Percentiles rank a stretch among this genome's conserved stretches.
Evolutionary conservation across 2,113 vertebrate species (phyloP).

Genomic region (Coptodon bakossiorum): DNA sequence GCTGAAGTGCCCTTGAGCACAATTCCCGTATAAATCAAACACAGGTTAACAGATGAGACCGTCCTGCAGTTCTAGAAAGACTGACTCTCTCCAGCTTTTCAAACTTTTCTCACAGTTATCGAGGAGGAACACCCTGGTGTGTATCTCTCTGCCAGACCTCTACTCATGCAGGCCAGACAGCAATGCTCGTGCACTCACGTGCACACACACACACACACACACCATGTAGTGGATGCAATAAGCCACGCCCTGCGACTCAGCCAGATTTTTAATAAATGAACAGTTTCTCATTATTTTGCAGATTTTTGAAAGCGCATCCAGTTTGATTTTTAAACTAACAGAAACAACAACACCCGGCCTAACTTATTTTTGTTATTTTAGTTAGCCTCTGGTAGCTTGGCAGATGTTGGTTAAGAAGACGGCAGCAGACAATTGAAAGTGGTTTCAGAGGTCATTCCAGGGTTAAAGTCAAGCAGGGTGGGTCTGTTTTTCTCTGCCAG

Average conservation of each 20-base stretch:
- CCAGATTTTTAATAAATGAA: conserved; percentile 3
- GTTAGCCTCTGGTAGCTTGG: not conserved
- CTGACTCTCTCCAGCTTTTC: conserved; percentile 18
- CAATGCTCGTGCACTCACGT: not conserved
- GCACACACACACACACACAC: not conserved
- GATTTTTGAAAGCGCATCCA: not conserved
- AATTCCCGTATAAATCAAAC: conserved; percentile 21
- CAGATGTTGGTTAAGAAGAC: conserved; percentile 39
- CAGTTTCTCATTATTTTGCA: not conserved
- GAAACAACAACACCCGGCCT: not conserved
- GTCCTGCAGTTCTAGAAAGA: conserved; percentile 7
- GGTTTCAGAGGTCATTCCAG: conserved; percentile 29
- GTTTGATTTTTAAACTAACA: not conserved
- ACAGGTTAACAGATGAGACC: not conserved
- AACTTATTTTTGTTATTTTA: not conserved
- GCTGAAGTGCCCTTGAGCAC: conserved; percentile 26
- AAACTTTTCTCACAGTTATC: conserved; percentile 52
- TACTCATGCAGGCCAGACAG: conserved; percentile 54
- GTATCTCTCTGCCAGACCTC: conserved; percentile 48
- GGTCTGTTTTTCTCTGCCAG: conserved; percentile 41
- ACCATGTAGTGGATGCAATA: conserved; percentile 20
- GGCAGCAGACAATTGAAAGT: conserved; percentile 13
- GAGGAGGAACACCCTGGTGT: conserved; percentile 53
- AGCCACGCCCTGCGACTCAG: conserved; percentile 35
- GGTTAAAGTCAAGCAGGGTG: conserved; percentile 53